Base-by-base conservation (phyloP, 2,797 vertebrate genomes). In the Botia almorhae region DNA sequence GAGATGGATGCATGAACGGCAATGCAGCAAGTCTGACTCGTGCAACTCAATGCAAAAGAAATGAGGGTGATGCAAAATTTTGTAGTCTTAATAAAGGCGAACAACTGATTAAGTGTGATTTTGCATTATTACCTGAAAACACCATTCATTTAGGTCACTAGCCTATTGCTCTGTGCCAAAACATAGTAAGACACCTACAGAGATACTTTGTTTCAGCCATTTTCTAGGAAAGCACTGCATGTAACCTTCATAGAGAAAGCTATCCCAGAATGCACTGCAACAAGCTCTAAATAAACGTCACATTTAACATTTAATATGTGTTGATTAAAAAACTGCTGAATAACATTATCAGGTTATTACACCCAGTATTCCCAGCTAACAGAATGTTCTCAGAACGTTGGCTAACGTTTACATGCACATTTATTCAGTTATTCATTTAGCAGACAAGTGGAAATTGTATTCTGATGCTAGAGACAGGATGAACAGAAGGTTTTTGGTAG, bases 1-100 rank as follows among this genome's bases (percentile, higher is more conserved):
- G 56, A 12, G 56, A 76, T 26, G 74, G 43, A 67, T 39, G 56
- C 71, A 71, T 82, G 53, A 19, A 70, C 8, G 26, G 23, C 36
- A 63, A 48, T 78, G 75, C 55, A 73, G 74, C 39, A 58, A 46
- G 73, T 51, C 3, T 26, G 14, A 71, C 48, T 1, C 29, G 23
- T 17, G 74, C 12, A 55, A n/a, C 7, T 14, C 0, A 43, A 4
- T n/a, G 8, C 23, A 56, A 74, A 74, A 19, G 8, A 19, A 56
- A 7, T 1, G 11, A 5, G 17, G 23, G 19, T 8, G 4, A 1
- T 48, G 50, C 19, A 0, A 23, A 23, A 21, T 23, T 55, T 12
- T 7, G 14, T 23, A 43, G 19, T 56, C 1, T 26, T 17, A 10
- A n/a, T 56, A 56, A 53, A 17, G 0, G 29, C 4, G 29, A 29